phyloP scores from a whole-genome alignment of 2,797 vertebrate species.

The Ambastaia sidthimunki region DNA sequence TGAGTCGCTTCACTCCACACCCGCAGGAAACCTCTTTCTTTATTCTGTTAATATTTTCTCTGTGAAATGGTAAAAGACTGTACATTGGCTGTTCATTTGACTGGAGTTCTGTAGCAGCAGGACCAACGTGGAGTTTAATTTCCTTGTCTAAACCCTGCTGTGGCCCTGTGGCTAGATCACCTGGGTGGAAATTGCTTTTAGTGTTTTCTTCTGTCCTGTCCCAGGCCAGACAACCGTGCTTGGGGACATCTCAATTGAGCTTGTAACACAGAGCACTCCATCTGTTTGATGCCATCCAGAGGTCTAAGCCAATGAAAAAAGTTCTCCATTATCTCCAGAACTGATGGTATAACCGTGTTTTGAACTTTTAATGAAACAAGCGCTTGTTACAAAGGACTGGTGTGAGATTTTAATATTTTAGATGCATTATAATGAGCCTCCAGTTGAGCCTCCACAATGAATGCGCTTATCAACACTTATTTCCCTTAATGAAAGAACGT shows the following conservation, averaged over 20 bases:
- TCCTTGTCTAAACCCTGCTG: conserved; percentile 73
- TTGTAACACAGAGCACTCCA: conserved; percentile 8
- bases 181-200: conserved; percentile 58
- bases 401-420: conserved; percentile 30
- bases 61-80: conserved; percentile 57
- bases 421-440: conserved; percentile 31
- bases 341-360: conserved; percentile 15
- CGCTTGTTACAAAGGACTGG: conserved; percentile 6
- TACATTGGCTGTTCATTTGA: conserved; percentile 49
- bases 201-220: conserved; percentile 53
- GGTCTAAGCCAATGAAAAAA: conserved; percentile 6
- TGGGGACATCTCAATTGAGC: conserved; percentile 31
- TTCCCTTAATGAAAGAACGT: conserved; percentile 6
- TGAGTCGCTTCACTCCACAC: conserved; percentile 46
- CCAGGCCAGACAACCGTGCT: conserved; percentile 39
- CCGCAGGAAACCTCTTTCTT: conserved; percentile 53
- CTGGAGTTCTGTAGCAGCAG: conserved; percentile 62
- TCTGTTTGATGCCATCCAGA: conserved; percentile 22
- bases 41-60: conserved; percentile 62
- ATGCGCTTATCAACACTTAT: background rate
- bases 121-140: conserved; percentile 71
- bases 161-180: conserved; percentile 70
- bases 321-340: conserved; percentile 30
- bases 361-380: conserved; percentile 37
- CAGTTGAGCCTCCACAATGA: background rate